Conservation (phyloP, 2,113 vertebrate genomes). For the Mormyrus lacerda region DNA sequence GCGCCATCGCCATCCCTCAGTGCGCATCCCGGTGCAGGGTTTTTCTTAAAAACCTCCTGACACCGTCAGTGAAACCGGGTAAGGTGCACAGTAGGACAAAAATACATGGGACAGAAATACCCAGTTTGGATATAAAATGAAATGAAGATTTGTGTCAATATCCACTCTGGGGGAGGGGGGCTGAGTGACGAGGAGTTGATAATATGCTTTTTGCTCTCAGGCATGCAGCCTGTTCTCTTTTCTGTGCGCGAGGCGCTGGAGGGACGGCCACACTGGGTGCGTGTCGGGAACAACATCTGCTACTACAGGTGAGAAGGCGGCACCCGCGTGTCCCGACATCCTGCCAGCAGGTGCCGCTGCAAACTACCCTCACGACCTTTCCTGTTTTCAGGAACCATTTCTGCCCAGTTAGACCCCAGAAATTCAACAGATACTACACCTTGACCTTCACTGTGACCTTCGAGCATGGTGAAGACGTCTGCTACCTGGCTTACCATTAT, state of each 20-base stretch:
- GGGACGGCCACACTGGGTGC: slow-evolving; percentile 72
- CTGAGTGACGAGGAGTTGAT: neutral
- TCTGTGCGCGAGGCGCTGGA: slow-evolving; percentile 82
- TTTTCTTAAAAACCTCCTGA: neutral
- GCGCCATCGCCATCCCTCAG: neutral
- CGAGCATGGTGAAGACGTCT: slow-evolving; percentile 75
- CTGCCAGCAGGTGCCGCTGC: neutral
- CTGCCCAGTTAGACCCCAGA: slow-evolving; percentile 36
- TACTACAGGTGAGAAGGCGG: slow-evolving; percentile 78
- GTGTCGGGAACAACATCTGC: slow-evolving; percentile 76
- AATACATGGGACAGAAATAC: neutral
- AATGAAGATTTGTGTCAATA: neutral
- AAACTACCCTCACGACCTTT: neutral
- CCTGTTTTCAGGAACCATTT: slow-evolving; percentile 72
- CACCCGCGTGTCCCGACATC: neutral
- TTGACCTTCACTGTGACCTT: slow-evolving; percentile 78
- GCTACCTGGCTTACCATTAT: slow-evolving; percentile 90
- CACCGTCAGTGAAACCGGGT: neutral
- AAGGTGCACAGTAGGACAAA: neutral
- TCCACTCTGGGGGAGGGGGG: neutral
- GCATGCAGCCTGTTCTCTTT: slow-evolving; percentile 89
- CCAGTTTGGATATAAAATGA: neutral
- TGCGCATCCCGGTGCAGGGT: neutral
- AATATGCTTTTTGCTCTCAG: slow-evolving; percentile 44
- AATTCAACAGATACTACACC: slow-evolving; percentile 63